phyloP scores from a whole-genome alignment of 1,140 invertebrate genomes.

The Tribolium castaneum region DNA sequence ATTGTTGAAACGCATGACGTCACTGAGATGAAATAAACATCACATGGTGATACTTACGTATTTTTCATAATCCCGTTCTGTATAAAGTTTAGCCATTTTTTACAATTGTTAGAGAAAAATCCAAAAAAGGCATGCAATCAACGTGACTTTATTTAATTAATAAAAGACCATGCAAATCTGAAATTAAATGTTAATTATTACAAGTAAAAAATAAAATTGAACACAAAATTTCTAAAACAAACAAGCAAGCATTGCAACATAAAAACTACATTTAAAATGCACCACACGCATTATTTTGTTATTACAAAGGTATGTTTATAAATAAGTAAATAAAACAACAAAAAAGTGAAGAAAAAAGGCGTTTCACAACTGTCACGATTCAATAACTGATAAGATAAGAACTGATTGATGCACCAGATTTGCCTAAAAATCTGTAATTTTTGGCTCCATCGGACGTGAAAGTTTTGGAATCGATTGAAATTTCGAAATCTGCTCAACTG shows the following conservation, averaged over 20 bases:
- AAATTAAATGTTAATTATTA: slow-evolving; percentile 42
- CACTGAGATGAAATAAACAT: not conserved
- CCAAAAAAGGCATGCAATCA: slow-evolving; percentile 35
- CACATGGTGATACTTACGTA: slow-evolving; percentile 54
- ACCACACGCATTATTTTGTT: too few relatives aligned
- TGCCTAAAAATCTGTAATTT: too few relatives aligned
- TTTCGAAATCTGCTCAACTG: not conserved
- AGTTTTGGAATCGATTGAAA: not conserved
- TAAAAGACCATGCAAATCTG: slow-evolving; percentile 55
- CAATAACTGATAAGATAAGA: not conserved
- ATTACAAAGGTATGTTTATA: too few relatives aligned
- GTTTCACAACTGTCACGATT: too few relatives aligned
- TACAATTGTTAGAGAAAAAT: not conserved
- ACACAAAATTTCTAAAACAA: not conserved
- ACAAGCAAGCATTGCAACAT: not conserved
- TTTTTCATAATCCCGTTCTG: slow-evolving; percentile 54
- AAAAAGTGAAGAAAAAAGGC: not conserved
- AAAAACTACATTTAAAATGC: too few relatives aligned
- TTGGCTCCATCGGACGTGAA: not conserved
- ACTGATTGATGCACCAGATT: not conserved
- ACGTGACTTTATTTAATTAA: slow-evolving; percentile 30
- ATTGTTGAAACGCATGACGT: not conserved
- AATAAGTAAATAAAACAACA: too few relatives aligned
- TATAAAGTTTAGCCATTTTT: slow-evolving; percentile 54
- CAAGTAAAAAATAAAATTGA: not conserved